A percentile compares a stretch with the other conserved stretches of the same genome.
Evolutionary conservation across 1,140 invertebrate genomes (phyloP).

Genomic region (Chelonus insularis): DNA sequence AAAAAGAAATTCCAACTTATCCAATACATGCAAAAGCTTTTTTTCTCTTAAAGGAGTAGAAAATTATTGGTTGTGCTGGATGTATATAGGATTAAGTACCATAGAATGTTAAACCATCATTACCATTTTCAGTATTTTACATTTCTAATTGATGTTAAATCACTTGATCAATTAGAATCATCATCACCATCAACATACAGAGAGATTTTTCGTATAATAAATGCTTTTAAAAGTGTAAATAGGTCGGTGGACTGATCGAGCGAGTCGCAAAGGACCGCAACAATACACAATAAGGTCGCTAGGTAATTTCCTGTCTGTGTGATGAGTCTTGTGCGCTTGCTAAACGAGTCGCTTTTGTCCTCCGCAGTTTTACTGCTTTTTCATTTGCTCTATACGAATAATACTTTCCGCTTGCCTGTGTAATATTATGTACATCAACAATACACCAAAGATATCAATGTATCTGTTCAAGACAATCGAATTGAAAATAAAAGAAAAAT

Average conservation of each 20-base stretch:
- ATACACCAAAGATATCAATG: conserved; percentile 12
- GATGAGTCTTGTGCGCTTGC: conserved; percentile 8
- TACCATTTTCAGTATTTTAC: too few relatives aligned
- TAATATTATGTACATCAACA: background rate
- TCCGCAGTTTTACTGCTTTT: conserved; percentile 2
- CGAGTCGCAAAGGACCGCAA: conserved; percentile 28
- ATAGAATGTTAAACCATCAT: too few relatives aligned
- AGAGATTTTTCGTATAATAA: too few relatives aligned
- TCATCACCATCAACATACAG: too few relatives aligned
- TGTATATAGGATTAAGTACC: too few relatives aligned
- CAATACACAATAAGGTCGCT: conserved; percentile 36
- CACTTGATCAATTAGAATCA: too few relatives aligned
- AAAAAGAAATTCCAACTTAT: too few relatives aligned
- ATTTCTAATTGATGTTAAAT: too few relatives aligned
- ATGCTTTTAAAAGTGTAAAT: background rate
- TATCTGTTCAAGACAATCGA: conserved; percentile 13
- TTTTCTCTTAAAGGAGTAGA: too few relatives aligned
- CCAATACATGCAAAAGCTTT: too few relatives aligned
- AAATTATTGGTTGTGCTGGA: too few relatives aligned
- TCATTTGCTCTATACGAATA: conserved; percentile 5
- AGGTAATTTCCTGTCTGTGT: conserved; percentile 34
- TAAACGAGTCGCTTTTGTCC: conserved; percentile 13
- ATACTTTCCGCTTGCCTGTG: conserved; percentile 9
- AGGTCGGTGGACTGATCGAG: conserved; percentile 23
- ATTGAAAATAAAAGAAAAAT: background rate